Evolutionary conservation across 2,113 vertebrate species (phyloP).

Genomic region (Indicator maculatus): DNA sequence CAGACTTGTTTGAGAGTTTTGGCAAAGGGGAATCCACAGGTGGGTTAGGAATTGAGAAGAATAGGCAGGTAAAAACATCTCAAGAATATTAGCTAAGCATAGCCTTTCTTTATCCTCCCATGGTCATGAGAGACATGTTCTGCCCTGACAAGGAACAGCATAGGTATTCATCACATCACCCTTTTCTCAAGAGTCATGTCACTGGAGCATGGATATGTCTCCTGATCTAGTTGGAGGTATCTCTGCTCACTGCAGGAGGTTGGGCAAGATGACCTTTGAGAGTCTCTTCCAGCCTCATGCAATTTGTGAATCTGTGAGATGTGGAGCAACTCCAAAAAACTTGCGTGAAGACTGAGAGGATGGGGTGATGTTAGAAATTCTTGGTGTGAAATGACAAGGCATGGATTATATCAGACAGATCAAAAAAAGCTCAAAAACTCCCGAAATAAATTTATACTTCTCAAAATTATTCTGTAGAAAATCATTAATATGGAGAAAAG

Average conservation of each 20-base stretch:
- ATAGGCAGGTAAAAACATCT: background rate
- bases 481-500: background rate
- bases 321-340: background rate
- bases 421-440: background rate
- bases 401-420: background rate
- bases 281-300: too few species aligned
- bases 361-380: background rate
- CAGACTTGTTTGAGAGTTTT: background rate
- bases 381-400: background rate
- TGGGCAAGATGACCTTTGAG: too few species aligned
- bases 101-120: background rate
- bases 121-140: background rate
- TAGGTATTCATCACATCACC: background rate
- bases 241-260: too few species aligned
- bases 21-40: background rate
- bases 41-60: background rate
- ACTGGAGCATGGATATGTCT: background rate
- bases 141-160: background rate
- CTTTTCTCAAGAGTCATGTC: background rate
- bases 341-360: background rate
- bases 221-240: background rate
- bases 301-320: too few species aligned
- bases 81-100: background rate
- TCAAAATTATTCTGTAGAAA: background rate
- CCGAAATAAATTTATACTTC: background rate